Percentiles rank a stretch among this genome's conserved stretches.
Evolutionary conservation across 2,888 invertebrate genomes (phyloP).

Genomic region (Podabrus alpinus): DNA sequence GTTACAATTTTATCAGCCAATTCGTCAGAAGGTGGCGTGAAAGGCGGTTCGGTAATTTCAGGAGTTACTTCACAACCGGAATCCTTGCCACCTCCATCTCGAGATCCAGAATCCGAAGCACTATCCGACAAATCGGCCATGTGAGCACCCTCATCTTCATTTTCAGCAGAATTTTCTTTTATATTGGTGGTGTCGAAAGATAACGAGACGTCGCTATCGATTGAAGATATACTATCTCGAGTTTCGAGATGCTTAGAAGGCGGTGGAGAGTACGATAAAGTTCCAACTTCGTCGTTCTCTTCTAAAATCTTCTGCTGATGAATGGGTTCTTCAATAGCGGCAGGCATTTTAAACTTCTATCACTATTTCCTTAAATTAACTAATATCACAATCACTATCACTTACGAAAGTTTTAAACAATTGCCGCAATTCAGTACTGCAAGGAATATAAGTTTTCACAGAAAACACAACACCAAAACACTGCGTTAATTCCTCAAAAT

Average conservation of each 20-base stretch:
- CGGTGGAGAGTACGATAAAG: constrained; percentile 46
- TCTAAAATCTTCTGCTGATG: constrained; percentile 48
- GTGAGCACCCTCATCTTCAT: constrained; percentile 65
- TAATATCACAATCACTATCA: constrained; percentile 50
- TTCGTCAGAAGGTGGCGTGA: constrained; percentile 74
- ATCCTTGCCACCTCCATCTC: constrained; percentile 67
- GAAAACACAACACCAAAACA: constrained; percentile 4
- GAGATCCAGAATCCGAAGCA: constrained; percentile 66
- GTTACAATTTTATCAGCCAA: constrained; percentile 77
- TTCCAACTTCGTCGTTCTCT: constrained; percentile 51
- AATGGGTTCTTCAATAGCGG: constrained; percentile 45
- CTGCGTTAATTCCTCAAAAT: background rate
- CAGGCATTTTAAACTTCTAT: constrained; percentile 47
- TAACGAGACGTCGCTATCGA: constrained; percentile 64
- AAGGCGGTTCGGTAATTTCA: constrained; percentile 61
- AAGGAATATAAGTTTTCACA: constrained; percentile 4
- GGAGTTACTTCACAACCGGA: constrained; percentile 69
- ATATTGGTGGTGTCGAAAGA: constrained; percentile 57
- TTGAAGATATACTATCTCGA: constrained; percentile 64
- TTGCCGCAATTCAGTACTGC: constrained; percentile 37
- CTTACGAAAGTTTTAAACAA: constrained; percentile 30
- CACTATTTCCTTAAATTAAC: constrained; percentile 35
- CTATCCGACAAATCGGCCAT: constrained; percentile 69
- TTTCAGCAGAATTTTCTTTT: constrained; percentile 36
- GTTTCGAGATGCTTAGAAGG: constrained; percentile 61